A percentile compares a stretch with the other conserved stretches of the same genome.
Evolutionary conservation across 2,797 vertebrate genomes (phyloP).

Genomic region (Syngnathus rostellatus): DNA sequence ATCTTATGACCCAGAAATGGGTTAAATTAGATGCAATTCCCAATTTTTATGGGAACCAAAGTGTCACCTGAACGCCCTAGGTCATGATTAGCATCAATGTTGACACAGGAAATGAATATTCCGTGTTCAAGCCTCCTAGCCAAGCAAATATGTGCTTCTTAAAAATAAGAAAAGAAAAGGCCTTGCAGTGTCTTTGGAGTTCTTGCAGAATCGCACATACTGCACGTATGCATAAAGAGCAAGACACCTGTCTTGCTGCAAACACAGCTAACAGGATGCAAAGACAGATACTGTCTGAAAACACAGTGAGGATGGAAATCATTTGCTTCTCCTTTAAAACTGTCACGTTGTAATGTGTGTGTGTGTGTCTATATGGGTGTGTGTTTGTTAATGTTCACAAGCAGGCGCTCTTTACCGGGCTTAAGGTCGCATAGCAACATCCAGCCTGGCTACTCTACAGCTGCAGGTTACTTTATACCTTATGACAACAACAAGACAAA

Average conservation of each 20-base stretch:
- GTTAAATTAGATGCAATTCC: not conserved
- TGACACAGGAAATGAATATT: conserved; percentile 3
- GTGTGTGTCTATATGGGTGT: conserved; percentile 10
- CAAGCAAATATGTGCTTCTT: not conserved
- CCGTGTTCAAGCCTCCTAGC: not conserved
- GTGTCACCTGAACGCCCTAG: not conserved
- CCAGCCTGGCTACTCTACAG: conserved; percentile 33
- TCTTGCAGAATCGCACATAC: not conserved
- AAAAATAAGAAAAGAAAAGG: not conserved
- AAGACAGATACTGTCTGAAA: not conserved
- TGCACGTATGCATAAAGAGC: not conserved
- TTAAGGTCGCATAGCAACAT: conserved; percentile 55
- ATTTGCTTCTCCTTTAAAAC: conserved; percentile 28
- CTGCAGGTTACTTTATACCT: conserved; percentile 25
- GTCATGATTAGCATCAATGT: conserved; percentile 3
- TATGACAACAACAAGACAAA: conserved; percentile 29
- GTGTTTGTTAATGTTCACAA: conserved; percentile 7
- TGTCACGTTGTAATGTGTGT: conserved; percentile 16
- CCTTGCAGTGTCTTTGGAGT: not conserved
- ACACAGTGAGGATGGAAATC: not conserved
- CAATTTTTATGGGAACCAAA: not conserved
- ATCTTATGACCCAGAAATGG: not conserved
- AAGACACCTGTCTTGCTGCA: not conserved
- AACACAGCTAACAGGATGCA: not conserved
- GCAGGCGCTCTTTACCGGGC: conserved; percentile 8